Conservation (phyloP, 2,888 invertebrate genomes). For the Andrena bicolor region DNA sequence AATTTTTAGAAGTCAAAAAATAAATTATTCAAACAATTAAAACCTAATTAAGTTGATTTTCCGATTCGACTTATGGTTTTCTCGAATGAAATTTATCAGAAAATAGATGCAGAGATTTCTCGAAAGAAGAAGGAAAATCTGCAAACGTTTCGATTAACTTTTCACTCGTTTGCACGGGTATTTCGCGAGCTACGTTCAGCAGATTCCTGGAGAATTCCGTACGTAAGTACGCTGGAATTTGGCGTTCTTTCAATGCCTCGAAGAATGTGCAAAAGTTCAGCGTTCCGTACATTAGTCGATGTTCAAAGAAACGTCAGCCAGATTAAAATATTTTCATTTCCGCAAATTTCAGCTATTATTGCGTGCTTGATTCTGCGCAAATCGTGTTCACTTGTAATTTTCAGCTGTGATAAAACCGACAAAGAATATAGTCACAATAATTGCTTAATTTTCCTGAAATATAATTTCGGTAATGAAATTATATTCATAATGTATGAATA, state of each 20-base stretch:
- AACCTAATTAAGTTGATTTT: neutral
- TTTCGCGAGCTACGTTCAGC: constrained; percentile 11
- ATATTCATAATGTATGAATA: too few relatives aligned
- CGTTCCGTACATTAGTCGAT: constrained; percentile 11
- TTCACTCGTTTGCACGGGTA: constrained; percentile 21
- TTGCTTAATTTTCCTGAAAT: too few relatives aligned
- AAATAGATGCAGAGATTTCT: neutral
- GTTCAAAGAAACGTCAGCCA: neutral
- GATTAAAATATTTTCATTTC: constrained; percentile 20
- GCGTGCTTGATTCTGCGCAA: too few relatives aligned
- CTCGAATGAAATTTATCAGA: neutral
- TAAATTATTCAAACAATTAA: too few relatives aligned
- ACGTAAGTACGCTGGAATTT: constrained; percentile 28
- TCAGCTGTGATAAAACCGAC: too few relatives aligned
- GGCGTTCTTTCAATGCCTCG: constrained; percentile 34
- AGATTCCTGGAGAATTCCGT: constrained; percentile 17
- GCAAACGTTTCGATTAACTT: constrained; percentile 24
- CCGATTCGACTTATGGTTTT: neutral
- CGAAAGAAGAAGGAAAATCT: neutral
- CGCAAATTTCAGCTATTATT: neutral
- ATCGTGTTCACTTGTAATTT: too few relatives aligned
- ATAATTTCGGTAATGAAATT: too few relatives aligned
- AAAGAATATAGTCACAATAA: too few relatives aligned
- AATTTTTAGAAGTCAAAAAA: too few relatives aligned
- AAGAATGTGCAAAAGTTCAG: constrained; percentile 30